Conservation (phyloP, 2,888 invertebrate genomes). For the Cheilosia impressa region DNA sequence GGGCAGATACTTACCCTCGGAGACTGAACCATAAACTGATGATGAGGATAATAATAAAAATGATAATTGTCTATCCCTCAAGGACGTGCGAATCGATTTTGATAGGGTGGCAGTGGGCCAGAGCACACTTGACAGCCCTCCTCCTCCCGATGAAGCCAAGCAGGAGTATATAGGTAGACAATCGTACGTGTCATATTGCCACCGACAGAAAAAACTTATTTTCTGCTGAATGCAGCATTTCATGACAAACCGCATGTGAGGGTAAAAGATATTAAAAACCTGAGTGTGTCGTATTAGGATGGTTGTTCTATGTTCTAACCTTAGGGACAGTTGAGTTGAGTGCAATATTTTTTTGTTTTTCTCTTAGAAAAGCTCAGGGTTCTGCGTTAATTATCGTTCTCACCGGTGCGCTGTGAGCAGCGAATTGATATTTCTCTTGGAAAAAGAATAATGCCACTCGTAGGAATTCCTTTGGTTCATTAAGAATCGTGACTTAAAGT, state of each 20-base stretch:
- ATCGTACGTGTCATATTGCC: conserved; percentile 41
- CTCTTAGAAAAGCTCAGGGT: background rate
- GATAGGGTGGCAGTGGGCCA: conserved; percentile 7
- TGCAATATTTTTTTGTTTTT: background rate
- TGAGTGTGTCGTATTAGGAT: background rate
- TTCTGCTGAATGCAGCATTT: conserved; percentile 45
- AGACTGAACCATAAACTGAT: conserved; percentile 29
- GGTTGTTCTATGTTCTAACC: background rate
- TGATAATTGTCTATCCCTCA: conserved; percentile 56
- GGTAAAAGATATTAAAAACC: conserved; percentile 22
- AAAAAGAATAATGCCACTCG: background rate
- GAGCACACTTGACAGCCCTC: background rate
- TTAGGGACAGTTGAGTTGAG: background rate
- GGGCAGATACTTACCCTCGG: conserved; percentile 21
- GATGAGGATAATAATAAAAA: conserved; percentile 56
- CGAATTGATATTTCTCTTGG: conserved; percentile 5
- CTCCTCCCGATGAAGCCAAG: conserved; percentile 4
- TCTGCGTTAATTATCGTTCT: conserved; percentile 6
- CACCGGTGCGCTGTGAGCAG: background rate
- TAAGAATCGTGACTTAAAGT: background rate
- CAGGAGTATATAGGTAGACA: conserved; percentile 32
- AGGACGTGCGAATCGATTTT: conserved; percentile 60
- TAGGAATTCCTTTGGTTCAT: background rate
- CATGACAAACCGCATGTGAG: conserved; percentile 18
- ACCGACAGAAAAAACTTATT: background rate